Base-by-base conservation (phyloP, 2,888 invertebrate species). In the Resseliella maxima region DNA sequence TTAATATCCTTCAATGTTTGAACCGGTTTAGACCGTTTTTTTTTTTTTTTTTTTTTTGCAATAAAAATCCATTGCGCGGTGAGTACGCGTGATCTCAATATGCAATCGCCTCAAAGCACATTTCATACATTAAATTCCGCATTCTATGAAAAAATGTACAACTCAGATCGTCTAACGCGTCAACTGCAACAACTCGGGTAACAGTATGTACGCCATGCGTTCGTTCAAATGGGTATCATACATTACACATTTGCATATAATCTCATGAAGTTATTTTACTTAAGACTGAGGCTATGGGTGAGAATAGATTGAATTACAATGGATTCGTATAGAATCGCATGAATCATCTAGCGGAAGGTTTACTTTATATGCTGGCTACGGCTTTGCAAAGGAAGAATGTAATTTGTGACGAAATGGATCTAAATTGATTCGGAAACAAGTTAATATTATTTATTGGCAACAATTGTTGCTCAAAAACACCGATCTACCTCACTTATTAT, bases 91-190 rank as follows among this genome's bases (percentile, higher is more conserved):
- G 83, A 36, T 83, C 83, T 83, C 83, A 83, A 83, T 83, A 83
- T 83, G 38, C 41, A 38, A 83, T 35, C 31, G 83, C 41, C 81
- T 83, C 41, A 83, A 38, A 83, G 38, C 38, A n/a, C 83, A 83
- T 83, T 83, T 83, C 83, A 38, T 83, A 83, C 38, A 83, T 83
- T n/a, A 15, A 83, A 83, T 83, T 83, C 83, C 83, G 83, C 83
- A 83, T 83, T 83, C 83, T 83, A 83, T 83, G 36, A 21, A 72
- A 72, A 31, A 72, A 31, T 35, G 31, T 31, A 31, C 72, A 31
- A 72, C 31, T 72, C 72, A 72, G 31, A 72, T 72, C 27, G 72
- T 35, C 31, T 27, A 72, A 35, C 35, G 15, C 31, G 5, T 72
- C 24, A 24, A 24, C 24, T 0, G 59, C 59, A 59, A 18, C 46